phyloP scores from a whole-genome alignment of 2,113 vertebrate genomes.

The Pluvialis apricaria region DNA sequence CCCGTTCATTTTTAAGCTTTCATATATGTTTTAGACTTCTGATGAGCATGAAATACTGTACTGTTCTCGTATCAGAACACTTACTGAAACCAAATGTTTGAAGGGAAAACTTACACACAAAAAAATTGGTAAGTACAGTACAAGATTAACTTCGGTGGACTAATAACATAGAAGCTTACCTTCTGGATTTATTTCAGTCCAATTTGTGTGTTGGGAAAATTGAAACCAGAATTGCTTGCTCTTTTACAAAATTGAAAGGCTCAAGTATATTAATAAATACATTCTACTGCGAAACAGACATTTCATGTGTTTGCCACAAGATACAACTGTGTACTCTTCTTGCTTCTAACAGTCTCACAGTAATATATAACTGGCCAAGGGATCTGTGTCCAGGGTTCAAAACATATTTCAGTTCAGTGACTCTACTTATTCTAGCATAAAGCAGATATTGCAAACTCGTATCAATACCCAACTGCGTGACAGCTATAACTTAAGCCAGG shows the following conservation, averaged over 20 bases:
- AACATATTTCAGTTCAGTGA: not conserved
- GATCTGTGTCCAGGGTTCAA: not conserved
- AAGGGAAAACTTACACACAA: not conserved
- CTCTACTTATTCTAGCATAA: not conserved
- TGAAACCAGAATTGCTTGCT: not conserved
- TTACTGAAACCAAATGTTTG: not conserved
- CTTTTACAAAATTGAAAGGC: not conserved
- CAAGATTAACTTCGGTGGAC: not conserved
- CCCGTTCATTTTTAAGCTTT: not conserved
- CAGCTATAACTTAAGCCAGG: not conserved
- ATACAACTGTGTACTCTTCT: not conserved
- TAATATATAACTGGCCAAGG: not conserved
- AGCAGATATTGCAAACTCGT: not conserved
- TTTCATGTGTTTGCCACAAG: not conserved
- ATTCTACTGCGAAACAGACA: not conserved
- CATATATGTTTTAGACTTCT: not conserved
- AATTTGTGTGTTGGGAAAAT: not conserved
- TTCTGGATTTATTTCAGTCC: not conserved
- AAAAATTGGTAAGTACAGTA: not conserved
- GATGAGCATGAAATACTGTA: not conserved
- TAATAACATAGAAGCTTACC: accelerated
- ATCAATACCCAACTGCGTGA: not conserved
- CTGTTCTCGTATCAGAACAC: not conserved
- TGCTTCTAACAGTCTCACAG: not conserved
- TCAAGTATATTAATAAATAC: not conserved